Evolutionary conservation across 2,797 vertebrate species (phyloP).

Genomic region (Falco naumanni): DNA sequence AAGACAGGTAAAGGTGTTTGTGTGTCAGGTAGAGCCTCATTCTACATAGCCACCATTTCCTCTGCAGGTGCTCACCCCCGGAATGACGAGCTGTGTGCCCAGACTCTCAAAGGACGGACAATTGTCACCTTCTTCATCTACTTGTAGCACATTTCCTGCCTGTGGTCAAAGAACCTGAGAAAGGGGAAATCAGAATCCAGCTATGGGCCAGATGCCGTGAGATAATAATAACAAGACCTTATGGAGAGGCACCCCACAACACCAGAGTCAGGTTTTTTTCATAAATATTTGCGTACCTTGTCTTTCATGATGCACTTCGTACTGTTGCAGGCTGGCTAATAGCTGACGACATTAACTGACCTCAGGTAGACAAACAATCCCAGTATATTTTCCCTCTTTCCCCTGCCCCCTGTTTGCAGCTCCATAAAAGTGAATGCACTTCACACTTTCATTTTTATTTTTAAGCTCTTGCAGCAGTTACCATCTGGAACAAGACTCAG

Average conservation of each 20-base stretch:
- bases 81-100: background rate
- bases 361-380: background rate
- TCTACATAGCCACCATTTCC: fast-evolving
- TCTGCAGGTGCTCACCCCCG: background rate
- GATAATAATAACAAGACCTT: background rate
- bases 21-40: background rate
- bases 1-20: background rate
- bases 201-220: background rate
- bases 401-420: background rate
- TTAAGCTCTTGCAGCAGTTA: background rate
- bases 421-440: background rate
- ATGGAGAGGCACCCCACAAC: background rate
- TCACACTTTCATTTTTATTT: background rate
- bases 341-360: background rate
- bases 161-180: background rate
- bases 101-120: background rate
- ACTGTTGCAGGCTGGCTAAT: background rate
- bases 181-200: background rate
- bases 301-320: background rate
- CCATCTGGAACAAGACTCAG: background rate
- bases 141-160: background rate
- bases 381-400: background rate
- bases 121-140: background rate
- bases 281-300: background rate
- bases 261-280: background rate